Conservation (phyloP, 2,797 vertebrate species). For the Steatocranus sp. region DNA sequence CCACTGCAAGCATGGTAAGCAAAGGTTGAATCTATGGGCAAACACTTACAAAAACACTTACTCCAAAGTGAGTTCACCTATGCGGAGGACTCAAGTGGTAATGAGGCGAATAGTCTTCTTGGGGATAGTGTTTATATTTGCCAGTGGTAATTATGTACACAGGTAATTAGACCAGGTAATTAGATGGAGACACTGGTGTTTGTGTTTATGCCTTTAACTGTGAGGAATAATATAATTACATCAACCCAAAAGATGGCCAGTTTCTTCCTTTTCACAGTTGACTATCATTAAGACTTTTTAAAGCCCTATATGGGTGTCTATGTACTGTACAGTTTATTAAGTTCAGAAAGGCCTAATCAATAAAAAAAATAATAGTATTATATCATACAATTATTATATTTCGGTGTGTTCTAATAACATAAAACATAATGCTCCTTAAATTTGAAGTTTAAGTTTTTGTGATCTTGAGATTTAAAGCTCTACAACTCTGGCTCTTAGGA, state of each 20-base stretch:
- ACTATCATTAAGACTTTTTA: not conserved
- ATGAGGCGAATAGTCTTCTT: conserved; percentile 9
- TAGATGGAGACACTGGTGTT: not conserved
- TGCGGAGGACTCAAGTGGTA: not conserved
- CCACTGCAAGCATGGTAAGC: not conserved
- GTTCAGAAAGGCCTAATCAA: not conserved
- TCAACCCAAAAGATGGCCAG: not conserved
- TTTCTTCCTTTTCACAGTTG: not conserved
- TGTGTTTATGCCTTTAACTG: not conserved
- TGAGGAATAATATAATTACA: not conserved
- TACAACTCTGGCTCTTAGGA: not conserved
- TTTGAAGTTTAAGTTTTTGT: not conserved
- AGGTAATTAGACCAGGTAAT: conserved; percentile 29
- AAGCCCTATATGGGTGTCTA: not conserved
- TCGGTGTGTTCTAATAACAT: not conserved
- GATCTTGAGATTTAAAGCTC: not conserved
- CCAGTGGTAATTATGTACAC: conserved; percentile 16
- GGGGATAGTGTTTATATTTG: not conserved
- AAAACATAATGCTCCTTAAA: not conserved
- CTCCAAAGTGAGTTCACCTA: not conserved
- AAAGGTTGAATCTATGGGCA: not conserved
- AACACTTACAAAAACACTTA: not conserved
- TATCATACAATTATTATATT: not conserved
- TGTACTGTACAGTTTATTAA: not conserved
- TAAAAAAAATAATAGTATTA: not conserved